Conservation (phyloP, 2,888 invertebrate species). For the Epinotia nisella region DNA sequence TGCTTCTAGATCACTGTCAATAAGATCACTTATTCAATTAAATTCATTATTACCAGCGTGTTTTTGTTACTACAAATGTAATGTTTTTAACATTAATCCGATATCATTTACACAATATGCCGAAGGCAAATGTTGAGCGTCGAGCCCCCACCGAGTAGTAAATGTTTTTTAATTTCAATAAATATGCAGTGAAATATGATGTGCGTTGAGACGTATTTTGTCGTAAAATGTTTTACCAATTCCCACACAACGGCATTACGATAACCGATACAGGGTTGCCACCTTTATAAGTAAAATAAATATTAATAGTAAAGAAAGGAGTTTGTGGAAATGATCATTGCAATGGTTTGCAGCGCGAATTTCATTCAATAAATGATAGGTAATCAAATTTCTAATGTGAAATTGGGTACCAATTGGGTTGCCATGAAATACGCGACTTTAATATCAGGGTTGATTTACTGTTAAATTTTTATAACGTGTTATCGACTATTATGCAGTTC, state of each 20-base stretch:
- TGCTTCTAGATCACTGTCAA: too few relatives aligned
- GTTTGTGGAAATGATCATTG: too few relatives aligned
- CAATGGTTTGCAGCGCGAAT: too few relatives aligned
- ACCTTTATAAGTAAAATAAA: background rate
- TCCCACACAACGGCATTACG: constrained; percentile 31
- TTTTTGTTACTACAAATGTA: background rate
- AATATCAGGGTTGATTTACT: too few relatives aligned
- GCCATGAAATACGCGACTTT: too few relatives aligned
- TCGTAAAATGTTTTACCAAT: constrained; percentile 43
- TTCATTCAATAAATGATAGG: too few relatives aligned
- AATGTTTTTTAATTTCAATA: constrained; percentile 43
- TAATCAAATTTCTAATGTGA: too few relatives aligned
- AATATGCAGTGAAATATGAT: constrained; percentile 43
- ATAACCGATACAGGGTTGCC: constrained; percentile 33
- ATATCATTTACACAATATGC: background rate
- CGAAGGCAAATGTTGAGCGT: background rate
- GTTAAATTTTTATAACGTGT: too few relatives aligned
- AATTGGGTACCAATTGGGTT: too few relatives aligned
- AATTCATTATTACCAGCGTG: background rate
- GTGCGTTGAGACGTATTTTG: constrained; percentile 34
- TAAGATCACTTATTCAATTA: too few relatives aligned
- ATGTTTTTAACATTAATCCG: background rate
- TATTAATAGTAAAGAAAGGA: too few relatives aligned
- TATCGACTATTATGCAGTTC: too few relatives aligned
- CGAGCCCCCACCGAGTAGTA: constrained; percentile 19